Conservation (phyloP, 2,113 vertebrate species). For the Lepus americanus region DNA sequence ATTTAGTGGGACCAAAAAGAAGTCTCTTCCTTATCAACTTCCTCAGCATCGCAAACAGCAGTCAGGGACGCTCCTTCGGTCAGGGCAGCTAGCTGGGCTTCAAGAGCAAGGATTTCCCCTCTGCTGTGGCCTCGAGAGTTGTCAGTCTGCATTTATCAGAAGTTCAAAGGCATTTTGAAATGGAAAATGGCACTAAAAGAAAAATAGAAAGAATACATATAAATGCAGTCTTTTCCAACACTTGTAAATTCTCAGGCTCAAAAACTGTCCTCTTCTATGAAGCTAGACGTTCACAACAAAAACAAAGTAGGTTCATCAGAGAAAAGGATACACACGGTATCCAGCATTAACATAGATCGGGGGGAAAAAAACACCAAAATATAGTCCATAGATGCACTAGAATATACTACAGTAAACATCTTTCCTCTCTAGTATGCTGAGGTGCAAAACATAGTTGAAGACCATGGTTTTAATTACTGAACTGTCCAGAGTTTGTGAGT, state of each 20-base stretch:
- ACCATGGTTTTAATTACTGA: neutral
- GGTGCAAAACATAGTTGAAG: neutral
- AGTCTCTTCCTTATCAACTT: constrained; percentile 89
- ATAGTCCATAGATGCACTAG: neutral
- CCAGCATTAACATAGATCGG: neutral
- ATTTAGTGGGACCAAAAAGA: constrained; percentile 88
- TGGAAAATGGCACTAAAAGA: constrained; percentile 76
- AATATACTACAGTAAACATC: neutral
- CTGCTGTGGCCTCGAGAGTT: constrained; percentile 30
- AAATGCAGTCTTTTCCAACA: constrained; percentile 52
- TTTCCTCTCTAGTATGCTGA: neutral
- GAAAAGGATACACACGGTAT: neutral
- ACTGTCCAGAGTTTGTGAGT: neutral
- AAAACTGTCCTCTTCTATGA: neutral
- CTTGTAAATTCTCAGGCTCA: neutral
- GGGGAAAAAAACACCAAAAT: neutral
- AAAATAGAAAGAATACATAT: constrained; percentile 55
- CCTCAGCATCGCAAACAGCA: constrained; percentile 79
- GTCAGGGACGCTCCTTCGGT: constrained; percentile 20
- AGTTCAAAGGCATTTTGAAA: constrained; percentile 48
- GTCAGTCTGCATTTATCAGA: constrained; percentile 39
- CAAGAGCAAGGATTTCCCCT: constrained; percentile 44
- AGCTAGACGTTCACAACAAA: constrained; percentile 18
- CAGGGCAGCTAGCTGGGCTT: constrained; percentile 32
- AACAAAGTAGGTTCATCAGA: neutral